Evolutionary conservation across 92 coral and sea anemone species (phyloP).

Genomic region (Phymanthus crucifer): DNA sequence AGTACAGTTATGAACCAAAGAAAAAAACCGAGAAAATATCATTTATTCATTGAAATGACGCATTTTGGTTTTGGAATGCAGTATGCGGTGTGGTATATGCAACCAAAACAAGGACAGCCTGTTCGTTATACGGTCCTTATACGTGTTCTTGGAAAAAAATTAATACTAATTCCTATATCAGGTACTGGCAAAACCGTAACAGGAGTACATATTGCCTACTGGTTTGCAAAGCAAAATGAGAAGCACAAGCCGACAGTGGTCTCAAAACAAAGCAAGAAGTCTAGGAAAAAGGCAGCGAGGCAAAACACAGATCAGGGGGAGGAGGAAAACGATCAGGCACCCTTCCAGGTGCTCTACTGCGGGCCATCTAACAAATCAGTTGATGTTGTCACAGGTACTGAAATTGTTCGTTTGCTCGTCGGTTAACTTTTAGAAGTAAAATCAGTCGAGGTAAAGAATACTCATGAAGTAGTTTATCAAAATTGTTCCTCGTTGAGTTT

Average conservation of each 20-base stretch:
- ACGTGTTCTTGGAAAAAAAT: background rate
- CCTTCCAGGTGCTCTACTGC: slow-evolving; percentile 90
- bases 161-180: background rate
- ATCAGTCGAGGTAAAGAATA: background rate
- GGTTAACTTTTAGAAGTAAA: background rate
- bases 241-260: slow-evolving; percentile 14
- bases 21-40: no score
- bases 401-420: background rate
- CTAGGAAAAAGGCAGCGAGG: background rate
- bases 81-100: no score
- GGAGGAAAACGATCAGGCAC: slow-evolving; percentile 16
- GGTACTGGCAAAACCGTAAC: slow-evolving; percentile 98
- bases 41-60: no score
- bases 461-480: no score
- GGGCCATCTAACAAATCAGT: slow-evolving; percentile 98
- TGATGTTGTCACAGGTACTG: slow-evolving; percentile 83
- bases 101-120: no score
- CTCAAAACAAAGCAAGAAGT: background rate
- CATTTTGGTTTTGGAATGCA: no score
- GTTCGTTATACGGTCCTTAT: no score
- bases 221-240: slow-evolving; percentile 78
- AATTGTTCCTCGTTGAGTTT: no score
- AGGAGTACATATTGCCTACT: slow-evolving; percentile 94
- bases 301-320: background rate
- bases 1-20: no score